Evolutionary conservation across 1,140 invertebrate species (phyloP).

Genomic region (Bactericera cockerelli): DNA sequence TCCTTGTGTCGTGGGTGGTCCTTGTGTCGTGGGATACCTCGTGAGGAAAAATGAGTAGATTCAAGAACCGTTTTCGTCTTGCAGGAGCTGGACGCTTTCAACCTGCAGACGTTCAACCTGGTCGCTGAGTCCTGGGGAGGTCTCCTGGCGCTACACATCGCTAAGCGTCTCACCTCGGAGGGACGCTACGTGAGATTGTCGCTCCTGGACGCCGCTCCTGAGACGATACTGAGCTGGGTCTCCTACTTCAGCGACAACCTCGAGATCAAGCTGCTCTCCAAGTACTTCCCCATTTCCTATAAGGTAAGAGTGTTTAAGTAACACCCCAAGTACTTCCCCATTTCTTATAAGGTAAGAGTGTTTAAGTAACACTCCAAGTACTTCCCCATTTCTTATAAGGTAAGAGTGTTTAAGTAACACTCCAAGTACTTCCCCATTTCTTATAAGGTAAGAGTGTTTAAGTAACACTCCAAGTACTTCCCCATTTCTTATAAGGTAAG

Average conservation of each 20-base stretch:
- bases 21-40: no score
- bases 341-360: no score
- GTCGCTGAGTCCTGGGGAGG: not conserved
- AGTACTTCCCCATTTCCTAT: not conserved
- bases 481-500: no score
- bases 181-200: not conserved
- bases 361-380: no score
- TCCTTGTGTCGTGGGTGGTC: no score
- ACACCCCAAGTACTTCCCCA: no score
- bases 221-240: not conserved
- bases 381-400: no score
- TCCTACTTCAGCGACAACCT: not conserved
- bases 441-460: no score
- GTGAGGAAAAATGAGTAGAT: no score
- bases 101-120: not conserved
- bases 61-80: not conserved
- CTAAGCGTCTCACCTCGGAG: not conserved
- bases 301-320: not conserved
- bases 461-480: no score
- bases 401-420: no score
- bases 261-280: not conserved
- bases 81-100: not conserved
- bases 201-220: conserved; percentile 2
- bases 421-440: no score
- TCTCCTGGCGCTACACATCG: conserved; percentile 3